Evolutionary conservation across 2,888 invertebrate species (phyloP).

Genomic region (Cryptocheilus praepositus): DNA sequence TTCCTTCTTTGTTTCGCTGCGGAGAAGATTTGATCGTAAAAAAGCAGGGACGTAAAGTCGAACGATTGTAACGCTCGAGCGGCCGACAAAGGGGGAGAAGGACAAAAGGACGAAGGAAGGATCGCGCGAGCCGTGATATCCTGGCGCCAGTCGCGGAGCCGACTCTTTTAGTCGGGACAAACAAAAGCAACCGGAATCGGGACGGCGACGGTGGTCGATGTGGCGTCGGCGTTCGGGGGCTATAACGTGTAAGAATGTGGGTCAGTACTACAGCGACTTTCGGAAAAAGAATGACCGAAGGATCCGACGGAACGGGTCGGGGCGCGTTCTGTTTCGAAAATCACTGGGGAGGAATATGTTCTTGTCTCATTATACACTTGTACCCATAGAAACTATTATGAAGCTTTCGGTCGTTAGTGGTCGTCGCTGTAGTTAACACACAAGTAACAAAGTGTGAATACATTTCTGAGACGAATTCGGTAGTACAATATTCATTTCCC

Average conservation of each 20-base stretch:
- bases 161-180: conserved; percentile 27
- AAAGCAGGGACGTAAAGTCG: conserved; percentile 27
- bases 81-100: conserved; percentile 34
- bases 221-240: conserved; percentile 19
- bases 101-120: conserved; percentile 30
- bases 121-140: conserved; percentile 42
- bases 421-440: too few relatives aligned
- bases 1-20: neutral
- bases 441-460: too few relatives aligned
- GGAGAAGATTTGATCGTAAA: conserved; percentile 28
- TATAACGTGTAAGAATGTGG: conserved; percentile 30
- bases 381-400: conserved; percentile 6
- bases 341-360: conserved; percentile 15
- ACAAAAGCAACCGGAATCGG: conserved; percentile 38
- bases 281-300: conserved; percentile 25
- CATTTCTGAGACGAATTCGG: too few relatives aligned
- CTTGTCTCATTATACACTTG: conserved; percentile 12
- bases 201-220: conserved; percentile 25
- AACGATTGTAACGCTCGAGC: conserved; percentile 21
- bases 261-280: conserved; percentile 29
- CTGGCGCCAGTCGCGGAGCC: conserved; percentile 55
- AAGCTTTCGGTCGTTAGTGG: neutral
- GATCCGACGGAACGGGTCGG: conserved; percentile 12
- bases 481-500: too few relatives aligned
- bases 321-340: conserved; percentile 6